Evolutionary conservation across 2,797 vertebrate genomes (phyloP).

Genomic region (Urocyon cinereoargenteus): DNA sequence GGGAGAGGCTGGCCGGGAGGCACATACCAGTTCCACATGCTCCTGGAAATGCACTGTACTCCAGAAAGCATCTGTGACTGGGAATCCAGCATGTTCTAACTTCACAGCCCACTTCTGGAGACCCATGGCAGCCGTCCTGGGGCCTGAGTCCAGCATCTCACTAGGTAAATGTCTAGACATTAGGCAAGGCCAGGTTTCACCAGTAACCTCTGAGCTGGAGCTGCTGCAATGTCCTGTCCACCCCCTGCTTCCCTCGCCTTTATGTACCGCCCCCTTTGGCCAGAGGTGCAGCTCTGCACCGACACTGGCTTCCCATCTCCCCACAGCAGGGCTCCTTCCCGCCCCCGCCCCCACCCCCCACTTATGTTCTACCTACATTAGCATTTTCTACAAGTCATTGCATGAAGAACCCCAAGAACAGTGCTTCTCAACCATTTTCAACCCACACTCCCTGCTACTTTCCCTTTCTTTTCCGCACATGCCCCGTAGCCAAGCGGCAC

Average conservation of each 20-base stretch:
- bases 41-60: neutral
- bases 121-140: neutral
- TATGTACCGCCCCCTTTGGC: too few relatives aligned
- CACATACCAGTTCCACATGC: rapidly evolving
- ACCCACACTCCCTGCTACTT: neutral
- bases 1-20: too few relatives aligned
- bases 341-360: too few relatives aligned
- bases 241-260: too few relatives aligned
- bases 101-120: neutral
- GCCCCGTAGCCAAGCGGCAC: rapidly evolving
- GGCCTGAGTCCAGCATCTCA: too few relatives aligned
- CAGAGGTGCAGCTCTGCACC: too few relatives aligned
- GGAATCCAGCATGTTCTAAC: neutral
- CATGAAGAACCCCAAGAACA: neutral
- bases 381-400: neutral
- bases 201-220: neutral
- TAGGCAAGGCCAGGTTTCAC: neutral
- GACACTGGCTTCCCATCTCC: neutral
- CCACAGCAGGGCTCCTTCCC: too few relatives aligned
- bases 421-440: neutral
- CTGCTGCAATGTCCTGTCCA: neutral
- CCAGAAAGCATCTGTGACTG: neutral
- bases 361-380: neutral
- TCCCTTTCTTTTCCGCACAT: neutral
- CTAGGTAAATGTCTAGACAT: neutral